Conservation (phyloP, 2,113 vertebrate genomes). For the Cromileptes altivelis region DNA sequence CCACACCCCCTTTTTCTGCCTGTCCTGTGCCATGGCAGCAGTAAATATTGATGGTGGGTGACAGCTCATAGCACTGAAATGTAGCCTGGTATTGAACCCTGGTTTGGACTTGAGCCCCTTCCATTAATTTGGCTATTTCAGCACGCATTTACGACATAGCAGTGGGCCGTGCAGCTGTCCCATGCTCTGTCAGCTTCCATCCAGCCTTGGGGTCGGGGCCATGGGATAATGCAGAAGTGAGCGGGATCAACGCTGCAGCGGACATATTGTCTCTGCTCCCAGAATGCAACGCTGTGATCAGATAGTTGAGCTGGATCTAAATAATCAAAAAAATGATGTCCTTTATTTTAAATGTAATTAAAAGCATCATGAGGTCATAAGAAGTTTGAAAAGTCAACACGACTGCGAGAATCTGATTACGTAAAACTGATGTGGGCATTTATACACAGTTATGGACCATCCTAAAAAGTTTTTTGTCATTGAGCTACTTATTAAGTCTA, state of each 20-base stretch:
- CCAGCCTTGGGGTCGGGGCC: slow-evolving; percentile 47
- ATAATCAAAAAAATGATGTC: not conserved
- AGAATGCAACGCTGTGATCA: slow-evolving; percentile 9
- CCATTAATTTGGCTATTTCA: slow-evolving; percentile 82
- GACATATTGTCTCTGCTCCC: slow-evolving; percentile 36
- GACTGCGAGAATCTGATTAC: not conserved
- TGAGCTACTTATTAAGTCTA: too few relatives aligned
- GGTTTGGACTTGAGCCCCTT: slow-evolving; percentile 73
- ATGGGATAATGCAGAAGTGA: slow-evolving; percentile 42
- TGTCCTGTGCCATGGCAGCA: slow-evolving; percentile 66
- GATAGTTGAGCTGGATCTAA: not conserved
- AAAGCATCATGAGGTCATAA: not conserved
- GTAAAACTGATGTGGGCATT: too few relatives aligned
- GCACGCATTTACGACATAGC: slow-evolving; percentile 70
- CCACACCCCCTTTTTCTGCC: slow-evolving; percentile 7
- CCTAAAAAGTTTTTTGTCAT: too few relatives aligned
- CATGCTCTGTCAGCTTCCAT: slow-evolving; percentile 62
- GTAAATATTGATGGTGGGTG: slow-evolving; percentile 77
- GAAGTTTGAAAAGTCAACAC: not conserved
- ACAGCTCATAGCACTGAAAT: slow-evolving; percentile 66
- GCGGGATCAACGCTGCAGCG: slow-evolving; percentile 23
- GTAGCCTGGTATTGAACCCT: slow-evolving; percentile 70
- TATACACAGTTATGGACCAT: too few relatives aligned
- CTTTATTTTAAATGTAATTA: too few relatives aligned
- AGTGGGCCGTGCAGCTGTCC: slow-evolving; percentile 64